These are phyloP conservation scores for Pimpla rufipes DNA, from an alignment of 2,888 invertebrate species.

Conservation along the genomic window DNA sequence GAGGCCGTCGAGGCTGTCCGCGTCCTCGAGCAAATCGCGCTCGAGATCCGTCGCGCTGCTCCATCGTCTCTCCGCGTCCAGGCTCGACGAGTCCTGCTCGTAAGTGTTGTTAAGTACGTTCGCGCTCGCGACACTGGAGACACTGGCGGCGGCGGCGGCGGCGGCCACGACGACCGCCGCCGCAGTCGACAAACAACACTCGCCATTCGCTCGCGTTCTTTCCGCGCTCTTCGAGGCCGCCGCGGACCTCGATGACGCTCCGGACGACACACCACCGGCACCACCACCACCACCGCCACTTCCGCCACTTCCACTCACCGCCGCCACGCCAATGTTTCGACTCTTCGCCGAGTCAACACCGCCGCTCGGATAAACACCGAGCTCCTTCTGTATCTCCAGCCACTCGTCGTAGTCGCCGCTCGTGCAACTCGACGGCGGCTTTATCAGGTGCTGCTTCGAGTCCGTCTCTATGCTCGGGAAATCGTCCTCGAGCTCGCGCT, in stretches of 20 bases:
- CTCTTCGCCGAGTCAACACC: slow-evolving; percentile 76
- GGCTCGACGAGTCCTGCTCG: slow-evolving; percentile 73
- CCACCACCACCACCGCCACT: slow-evolving; percentile 63
- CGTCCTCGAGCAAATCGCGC: slow-evolving; percentile 82
- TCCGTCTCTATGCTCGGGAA: slow-evolving; percentile 80
- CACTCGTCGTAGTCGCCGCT: slow-evolving; percentile 88
- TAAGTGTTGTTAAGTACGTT: slow-evolving; percentile 73
- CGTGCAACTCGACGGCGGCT: slow-evolving; percentile 79
- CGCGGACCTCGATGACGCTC: slow-evolving; percentile 60
- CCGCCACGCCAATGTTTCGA: slow-evolving; percentile 73
- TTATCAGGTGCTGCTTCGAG: slow-evolving; percentile 78
- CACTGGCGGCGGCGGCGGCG: slow-evolving; percentile 64
- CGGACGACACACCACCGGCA: slow-evolving; percentile 59
- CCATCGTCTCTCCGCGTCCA: slow-evolving; percentile 76
- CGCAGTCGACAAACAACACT: slow-evolving; percentile 74
- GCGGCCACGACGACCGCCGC: slow-evolving; percentile 50
- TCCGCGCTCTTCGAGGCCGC: slow-evolving; percentile 77
- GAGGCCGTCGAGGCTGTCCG: slow-evolving; percentile 82
- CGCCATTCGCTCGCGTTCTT: slow-evolving; percentile 82
- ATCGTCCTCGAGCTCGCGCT: slow-evolving; percentile 83
- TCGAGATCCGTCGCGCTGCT: slow-evolving; percentile 82
- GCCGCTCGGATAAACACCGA: slow-evolving; percentile 85
- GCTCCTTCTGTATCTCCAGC: slow-evolving; percentile 89
- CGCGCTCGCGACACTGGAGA: slow-evolving; percentile 70
- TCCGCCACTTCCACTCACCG: slow-evolving; percentile 62